Evolutionary conservation across 2,113 vertebrate genomes (phyloP).

Genomic region (Poeciliopsis prolifica): DNA sequence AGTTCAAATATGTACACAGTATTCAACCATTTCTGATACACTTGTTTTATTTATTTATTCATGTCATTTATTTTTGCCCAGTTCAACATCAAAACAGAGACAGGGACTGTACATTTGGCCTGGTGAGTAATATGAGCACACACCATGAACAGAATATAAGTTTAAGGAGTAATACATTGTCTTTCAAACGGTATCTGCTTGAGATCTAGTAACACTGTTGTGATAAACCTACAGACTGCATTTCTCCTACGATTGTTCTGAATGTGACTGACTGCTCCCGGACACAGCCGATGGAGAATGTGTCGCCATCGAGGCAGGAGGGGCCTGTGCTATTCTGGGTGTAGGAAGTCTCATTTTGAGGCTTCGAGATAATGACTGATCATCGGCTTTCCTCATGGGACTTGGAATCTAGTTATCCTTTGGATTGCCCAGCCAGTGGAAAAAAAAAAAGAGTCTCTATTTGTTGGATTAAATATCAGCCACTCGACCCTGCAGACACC

Average conservation of each 20-base stretch:
- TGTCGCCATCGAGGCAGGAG: conserved; percentile 67
- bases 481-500: conserved; percentile 71
- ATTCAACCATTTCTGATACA: conserved; percentile 88
- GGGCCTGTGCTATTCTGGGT: conserved; percentile 73
- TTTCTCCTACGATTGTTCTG: conserved; percentile 61
- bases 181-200: conserved; percentile 74
- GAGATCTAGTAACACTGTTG: conserved; percentile 81
- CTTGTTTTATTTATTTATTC: conserved; percentile 83
- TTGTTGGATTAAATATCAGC: conserved; percentile 74
- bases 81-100: conserved; percentile 88
- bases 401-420: conserved; percentile 73
- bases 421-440: conserved; percentile 69
- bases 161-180: conserved; percentile 80
- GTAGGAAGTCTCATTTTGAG: conserved; percentile 72
- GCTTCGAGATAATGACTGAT: conserved; percentile 72
- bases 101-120: conserved; percentile 88
- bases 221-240: conserved; percentile 64
- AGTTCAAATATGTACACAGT: conserved; percentile 90
- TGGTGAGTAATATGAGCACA: conserved; percentile 84
- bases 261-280: conserved; percentile 59
- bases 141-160: conserved; percentile 79
- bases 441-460: conserved; percentile 58
- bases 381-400: conserved; percentile 69
- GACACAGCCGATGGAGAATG: conserved; percentile 68
- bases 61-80: conserved; percentile 85